Evolutionary conservation across 2,113 vertebrate species (phyloP).

Genomic region (Nerophis ophidion): DNA sequence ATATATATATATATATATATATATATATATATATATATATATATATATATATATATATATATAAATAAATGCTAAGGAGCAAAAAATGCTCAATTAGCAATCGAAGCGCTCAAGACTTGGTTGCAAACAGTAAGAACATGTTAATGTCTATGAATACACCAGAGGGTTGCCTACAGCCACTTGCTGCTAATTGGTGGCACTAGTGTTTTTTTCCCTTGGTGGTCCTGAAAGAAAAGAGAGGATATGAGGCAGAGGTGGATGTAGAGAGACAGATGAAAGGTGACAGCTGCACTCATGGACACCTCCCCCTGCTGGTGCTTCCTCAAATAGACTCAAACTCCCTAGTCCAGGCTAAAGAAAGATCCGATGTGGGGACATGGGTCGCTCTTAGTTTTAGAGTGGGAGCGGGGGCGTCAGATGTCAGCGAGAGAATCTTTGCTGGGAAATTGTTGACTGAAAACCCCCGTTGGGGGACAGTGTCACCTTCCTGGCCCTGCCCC

Average conservation of each 20-base stretch:
- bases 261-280: constrained; percentile 16
- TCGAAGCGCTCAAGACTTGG: too few species aligned
- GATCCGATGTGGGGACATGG: not conserved
- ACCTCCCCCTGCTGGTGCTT: constrained; percentile 35
- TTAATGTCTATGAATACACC: too few species aligned
- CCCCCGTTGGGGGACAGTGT: constrained; percentile 2
- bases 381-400: not conserved
- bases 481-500: not conserved
- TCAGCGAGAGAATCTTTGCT: not conserved
- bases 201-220: not conserved
- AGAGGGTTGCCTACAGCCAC: too few species aligned
- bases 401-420: not conserved
- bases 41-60: too few species aligned
- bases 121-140: too few species aligned
- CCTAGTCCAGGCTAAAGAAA: constrained; percentile 6
- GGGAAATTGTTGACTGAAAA: constrained; percentile 2
- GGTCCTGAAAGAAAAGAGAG: not conserved
- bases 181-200: constrained; percentile 18
- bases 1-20: too few species aligned
- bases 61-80: too few species aligned
- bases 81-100: too few species aligned
- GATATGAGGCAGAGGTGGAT: constrained; percentile 13
- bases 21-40: too few species aligned
- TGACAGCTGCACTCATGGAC: constrained; percentile 33
- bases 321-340: constrained; percentile 14